Conservation (phyloP, 2,888 invertebrate genomes). For the Axea sp. region DNA sequence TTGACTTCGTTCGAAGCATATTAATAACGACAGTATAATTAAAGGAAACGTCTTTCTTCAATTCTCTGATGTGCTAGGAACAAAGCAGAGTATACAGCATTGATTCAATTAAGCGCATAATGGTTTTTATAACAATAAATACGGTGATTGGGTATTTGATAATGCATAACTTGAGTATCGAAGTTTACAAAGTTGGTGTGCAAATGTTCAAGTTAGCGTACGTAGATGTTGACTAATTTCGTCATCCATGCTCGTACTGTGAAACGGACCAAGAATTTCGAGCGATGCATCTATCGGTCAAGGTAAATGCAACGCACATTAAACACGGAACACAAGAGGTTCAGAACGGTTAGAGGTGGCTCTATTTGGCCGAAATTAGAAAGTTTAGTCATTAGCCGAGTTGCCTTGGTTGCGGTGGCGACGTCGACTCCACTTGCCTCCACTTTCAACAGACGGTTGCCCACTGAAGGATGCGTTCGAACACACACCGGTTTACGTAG, state of each 20-base stretch:
- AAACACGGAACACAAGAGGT: slow-evolving; percentile 69
- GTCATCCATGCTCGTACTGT: no score
- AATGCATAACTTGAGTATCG: background rate
- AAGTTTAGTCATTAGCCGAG: slow-evolving; percentile 79
- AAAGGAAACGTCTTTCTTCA: slow-evolving; percentile 6
- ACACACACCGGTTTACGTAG: slow-evolving; percentile 58
- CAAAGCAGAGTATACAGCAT: no score
- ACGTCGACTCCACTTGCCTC: slow-evolving; percentile 75
- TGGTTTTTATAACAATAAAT: no score
- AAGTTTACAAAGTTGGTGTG: slow-evolving; percentile 47
- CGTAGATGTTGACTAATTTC: slow-evolving; percentile 56
- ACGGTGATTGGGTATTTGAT: no score
- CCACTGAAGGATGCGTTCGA: slow-evolving; percentile 66
- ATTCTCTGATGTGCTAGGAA: no score
- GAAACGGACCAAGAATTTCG: slow-evolving; percentile 69
- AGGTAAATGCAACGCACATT: slow-evolving; percentile 76
- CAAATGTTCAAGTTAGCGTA: slow-evolving; percentile 61
- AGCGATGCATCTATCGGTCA: slow-evolving; percentile 73
- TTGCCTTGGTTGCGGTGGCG: slow-evolving; percentile 75
- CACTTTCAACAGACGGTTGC: slow-evolving; percentile 73
- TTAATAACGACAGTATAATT: slow-evolving; percentile 12
- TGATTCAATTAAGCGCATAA: no score
- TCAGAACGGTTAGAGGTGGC: slow-evolving; percentile 65
- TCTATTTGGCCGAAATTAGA: slow-evolving; percentile 79
- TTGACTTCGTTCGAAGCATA: slow-evolving; percentile 11